These are phyloP conservation scores for Latrodectus hesperus DNA, from an alignment of 2,888 invertebrate genomes.

Conservation along the genomic window DNA sequence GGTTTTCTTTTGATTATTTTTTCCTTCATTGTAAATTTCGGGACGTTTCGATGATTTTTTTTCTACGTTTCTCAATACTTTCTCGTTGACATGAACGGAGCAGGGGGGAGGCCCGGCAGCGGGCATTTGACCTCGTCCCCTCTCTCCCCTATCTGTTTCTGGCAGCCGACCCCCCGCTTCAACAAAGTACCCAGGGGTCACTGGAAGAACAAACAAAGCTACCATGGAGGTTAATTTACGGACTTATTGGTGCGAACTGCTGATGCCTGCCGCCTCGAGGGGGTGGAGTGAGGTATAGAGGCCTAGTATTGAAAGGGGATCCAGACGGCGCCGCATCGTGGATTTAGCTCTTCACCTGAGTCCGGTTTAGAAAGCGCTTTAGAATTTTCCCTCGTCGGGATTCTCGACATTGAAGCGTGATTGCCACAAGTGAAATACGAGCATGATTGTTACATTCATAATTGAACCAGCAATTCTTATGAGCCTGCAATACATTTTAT, in stretches of 20 bases:
- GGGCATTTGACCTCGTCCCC: conserved; percentile 76
- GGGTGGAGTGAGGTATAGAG: background rate
- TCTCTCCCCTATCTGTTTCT: conserved; percentile 74
- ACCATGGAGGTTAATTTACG: conserved; percentile 66
- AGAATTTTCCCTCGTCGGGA: too few relatives aligned
- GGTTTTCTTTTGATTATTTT: conserved; percentile 23
- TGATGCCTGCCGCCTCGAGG: conserved; percentile 25
- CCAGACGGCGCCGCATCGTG: conserved; percentile 49
- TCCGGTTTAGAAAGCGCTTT: too few relatives aligned
- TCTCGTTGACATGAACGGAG: conserved; percentile 63
- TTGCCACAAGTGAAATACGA: too few relatives aligned
- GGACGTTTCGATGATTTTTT: background rate
- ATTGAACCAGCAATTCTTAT: too few relatives aligned
- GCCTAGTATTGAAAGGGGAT: conserved; percentile 1
- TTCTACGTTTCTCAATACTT: conserved; percentile 14
- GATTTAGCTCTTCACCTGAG: too few relatives aligned
- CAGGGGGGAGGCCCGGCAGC: conserved; percentile 70
- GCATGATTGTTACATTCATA: too few relatives aligned
- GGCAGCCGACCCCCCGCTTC: conserved; percentile 77
- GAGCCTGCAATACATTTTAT: too few relatives aligned
- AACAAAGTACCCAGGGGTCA: conserved; percentile 52
- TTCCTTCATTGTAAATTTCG: background rate
- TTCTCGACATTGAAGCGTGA: too few relatives aligned
- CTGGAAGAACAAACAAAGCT: conserved; percentile 51
- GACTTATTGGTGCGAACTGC: conserved; percentile 42